Conservation (phyloP, 2,113 vertebrate species). For the Excalfactoria chinensis region DNA sequence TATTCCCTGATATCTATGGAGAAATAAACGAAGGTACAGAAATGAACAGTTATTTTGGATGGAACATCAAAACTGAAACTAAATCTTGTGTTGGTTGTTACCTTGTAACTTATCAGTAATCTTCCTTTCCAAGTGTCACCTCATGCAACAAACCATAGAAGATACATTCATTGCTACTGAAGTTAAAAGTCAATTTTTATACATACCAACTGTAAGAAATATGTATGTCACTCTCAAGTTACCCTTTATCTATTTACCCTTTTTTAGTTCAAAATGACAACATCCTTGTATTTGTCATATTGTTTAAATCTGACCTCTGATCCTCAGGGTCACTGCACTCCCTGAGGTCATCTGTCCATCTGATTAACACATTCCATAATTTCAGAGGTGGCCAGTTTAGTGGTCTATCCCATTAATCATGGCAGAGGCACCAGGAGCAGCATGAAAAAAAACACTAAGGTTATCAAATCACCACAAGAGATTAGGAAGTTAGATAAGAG, state of each 20-base stretch:
- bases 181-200: neutral
- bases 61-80: neutral
- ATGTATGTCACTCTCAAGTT: slow-evolving; percentile 4
- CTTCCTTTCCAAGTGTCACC: neutral
- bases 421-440: slow-evolving; percentile 55
- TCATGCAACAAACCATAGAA: neutral
- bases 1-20: neutral
- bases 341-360: slow-evolving; percentile 70
- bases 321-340: slow-evolving; percentile 73
- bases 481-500: slow-evolving; percentile 80
- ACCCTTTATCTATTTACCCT: slow-evolving; percentile 36
- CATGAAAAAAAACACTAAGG: slow-evolving; percentile 54
- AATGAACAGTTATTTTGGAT: neutral
- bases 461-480: slow-evolving; percentile 70
- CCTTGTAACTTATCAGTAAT: neutral
- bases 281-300: slow-evolving; percentile 77
- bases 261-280: slow-evolving; percentile 65
- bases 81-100: neutral
- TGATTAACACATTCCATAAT: slow-evolving; percentile 91
- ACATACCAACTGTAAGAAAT: slow-evolving; percentile 2
- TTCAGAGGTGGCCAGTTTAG: slow-evolving; percentile 80
- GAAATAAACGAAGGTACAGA: neutral
- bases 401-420: slow-evolving; percentile 83
- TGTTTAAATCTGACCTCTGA: slow-evolving; percentile 86
- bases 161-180: neutral